Conservation (phyloP, 92 coral and sea anemone genomes). For the Porites rus region DNA sequence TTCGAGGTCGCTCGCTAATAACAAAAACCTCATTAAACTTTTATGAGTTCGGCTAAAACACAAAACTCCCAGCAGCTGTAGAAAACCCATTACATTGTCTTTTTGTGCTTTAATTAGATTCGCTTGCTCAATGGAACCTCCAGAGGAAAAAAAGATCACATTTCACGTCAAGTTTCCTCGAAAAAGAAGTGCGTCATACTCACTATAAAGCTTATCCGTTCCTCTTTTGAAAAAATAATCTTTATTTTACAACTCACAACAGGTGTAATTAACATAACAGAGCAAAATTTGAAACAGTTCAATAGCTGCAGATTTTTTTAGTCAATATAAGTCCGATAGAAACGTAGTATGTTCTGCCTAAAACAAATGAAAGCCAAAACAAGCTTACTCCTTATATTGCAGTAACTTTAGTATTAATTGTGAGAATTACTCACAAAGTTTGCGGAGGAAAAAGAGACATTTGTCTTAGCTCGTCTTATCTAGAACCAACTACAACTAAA, state of each 20-base stretch:
- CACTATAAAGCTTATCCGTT: neutral
- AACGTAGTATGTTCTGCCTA: neutral
- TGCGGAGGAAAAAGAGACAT: neutral
- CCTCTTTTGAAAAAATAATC: neutral
- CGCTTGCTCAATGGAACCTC: neutral
- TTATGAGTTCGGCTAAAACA: constrained; percentile 13
- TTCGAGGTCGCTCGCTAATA: neutral
- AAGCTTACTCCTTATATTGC: neutral
- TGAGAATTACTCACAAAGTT: constrained; percentile 9
- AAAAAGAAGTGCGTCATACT: neutral
- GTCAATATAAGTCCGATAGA: neutral
- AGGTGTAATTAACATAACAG: constrained; percentile 29
- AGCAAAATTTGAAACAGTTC: neutral
- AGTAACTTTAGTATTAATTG: neutral
- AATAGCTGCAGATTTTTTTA: neutral
- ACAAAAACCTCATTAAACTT: constrained; percentile 33
- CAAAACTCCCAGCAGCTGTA: constrained; percentile 20
- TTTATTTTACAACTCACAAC: neutral
- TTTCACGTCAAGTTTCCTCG: neutral
- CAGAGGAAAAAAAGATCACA: neutral
- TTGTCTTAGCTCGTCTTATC: neutral
- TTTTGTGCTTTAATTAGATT: too few relatives aligned
- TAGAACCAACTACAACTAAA: neutral
- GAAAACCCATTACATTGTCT: neutral
- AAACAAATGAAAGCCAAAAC: neutral